phyloP scores from a whole-genome alignment of 2,113 vertebrate genomes.

The Aptenodytes patagonicus region DNA sequence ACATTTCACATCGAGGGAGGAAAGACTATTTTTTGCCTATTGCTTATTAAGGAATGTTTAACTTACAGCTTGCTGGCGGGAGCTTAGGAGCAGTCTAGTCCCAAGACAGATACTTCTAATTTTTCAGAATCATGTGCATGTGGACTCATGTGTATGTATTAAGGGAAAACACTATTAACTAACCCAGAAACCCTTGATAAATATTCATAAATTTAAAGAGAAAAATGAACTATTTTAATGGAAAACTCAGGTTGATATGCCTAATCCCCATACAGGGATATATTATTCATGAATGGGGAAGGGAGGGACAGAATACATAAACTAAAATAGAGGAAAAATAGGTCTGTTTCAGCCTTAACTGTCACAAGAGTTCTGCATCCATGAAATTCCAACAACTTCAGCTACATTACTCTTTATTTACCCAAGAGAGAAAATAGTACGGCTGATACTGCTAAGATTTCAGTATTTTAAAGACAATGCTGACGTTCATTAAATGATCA shows the following conservation, averaged over 20 bases:
- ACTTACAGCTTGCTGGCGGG: background rate
- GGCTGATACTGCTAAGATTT: background rate
- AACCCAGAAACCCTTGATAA: background rate
- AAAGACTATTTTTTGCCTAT: background rate
- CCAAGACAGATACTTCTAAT: background rate
- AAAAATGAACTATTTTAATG: background rate
- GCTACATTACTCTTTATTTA: background rate
- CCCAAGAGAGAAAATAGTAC: background rate
- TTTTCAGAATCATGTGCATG: background rate
- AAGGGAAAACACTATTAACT: background rate
- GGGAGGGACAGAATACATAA: background rate
- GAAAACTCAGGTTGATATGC: background rate
- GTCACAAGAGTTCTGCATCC: background rate
- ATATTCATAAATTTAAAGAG: constrained; percentile 17
- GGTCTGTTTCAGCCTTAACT: background rate
- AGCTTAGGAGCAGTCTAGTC: background rate
- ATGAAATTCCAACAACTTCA: background rate
- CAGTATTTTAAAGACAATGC: background rate
- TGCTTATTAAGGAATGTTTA: constrained; percentile 3
- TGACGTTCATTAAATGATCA: background rate
- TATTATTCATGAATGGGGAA: constrained; percentile 18
- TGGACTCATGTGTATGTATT: background rate
- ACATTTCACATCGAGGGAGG: background rate
- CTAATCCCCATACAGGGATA: background rate
- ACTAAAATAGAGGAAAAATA: background rate